Conservation (phyloP, 2,888 invertebrate genomes). For the Corbicula japonica region DNA sequence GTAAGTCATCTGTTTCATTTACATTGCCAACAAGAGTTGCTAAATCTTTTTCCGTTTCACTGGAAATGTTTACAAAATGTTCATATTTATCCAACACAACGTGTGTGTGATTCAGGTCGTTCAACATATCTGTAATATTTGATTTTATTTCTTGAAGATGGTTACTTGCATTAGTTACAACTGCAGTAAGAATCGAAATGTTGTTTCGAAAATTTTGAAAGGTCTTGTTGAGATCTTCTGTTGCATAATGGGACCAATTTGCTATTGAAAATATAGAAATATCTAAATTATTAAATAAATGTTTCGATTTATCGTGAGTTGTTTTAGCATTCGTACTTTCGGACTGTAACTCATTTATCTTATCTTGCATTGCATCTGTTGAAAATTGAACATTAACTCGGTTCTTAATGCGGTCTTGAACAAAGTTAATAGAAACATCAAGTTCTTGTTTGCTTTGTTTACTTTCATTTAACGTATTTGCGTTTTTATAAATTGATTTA, state of each 20-base stretch:
- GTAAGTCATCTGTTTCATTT: conserved; percentile 20
- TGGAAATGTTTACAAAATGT: neutral
- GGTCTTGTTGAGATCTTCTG: neutral
- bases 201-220: conserved; percentile 7
- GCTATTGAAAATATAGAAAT: neutral
- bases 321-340: neutral
- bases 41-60: conserved; percentile 3
- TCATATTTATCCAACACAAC: conserved; percentile 11
- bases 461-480: neutral
- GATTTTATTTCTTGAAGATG: neutral
- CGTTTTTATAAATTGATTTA: neutral
- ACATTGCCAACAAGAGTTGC: neutral
- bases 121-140: neutral
- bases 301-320: neutral
- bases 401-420: conserved; percentile 7
- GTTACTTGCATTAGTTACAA: neutral
- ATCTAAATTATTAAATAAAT: neutral
- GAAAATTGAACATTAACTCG: conserved; percentile 6
- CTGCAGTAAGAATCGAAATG: conserved; percentile 2
- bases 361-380: neutral
- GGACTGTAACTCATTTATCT: neutral
- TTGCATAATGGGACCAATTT: conserved; percentile 12
- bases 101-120: conserved; percentile 12
- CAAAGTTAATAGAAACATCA: conserved; percentile 4
- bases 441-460: neutral